Percentiles rank a stretch among this genome's conserved stretches.
Evolutionary conservation across 2,888 invertebrate species (phyloP).

Genomic region (Drosophila infuscata): DNA sequence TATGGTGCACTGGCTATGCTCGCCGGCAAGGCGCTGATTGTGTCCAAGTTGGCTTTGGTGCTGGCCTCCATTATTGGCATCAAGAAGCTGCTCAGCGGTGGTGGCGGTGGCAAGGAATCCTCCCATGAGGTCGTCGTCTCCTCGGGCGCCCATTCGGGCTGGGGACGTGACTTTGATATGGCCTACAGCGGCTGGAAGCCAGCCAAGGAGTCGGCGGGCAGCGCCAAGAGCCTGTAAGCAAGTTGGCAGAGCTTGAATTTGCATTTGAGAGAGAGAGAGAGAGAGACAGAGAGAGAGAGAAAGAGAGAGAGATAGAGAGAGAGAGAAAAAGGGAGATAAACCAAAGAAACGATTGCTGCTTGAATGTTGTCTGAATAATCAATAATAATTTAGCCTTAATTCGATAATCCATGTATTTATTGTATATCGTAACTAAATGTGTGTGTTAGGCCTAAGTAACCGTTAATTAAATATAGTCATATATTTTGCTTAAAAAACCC

Average conservation of each 20-base stretch:
- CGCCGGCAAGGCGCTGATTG: slow-evolving; percentile 94
- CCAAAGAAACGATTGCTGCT: slow-evolving; percentile 75
- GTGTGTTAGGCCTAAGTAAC: slow-evolving; percentile 79
- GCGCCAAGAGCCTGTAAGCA: slow-evolving; percentile 73
- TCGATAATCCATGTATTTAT: slow-evolving; percentile 47
- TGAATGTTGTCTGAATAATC: slow-evolving; percentile 67
- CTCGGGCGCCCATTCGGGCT: slow-evolving; percentile 89
- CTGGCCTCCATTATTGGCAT: slow-evolving; percentile 93
- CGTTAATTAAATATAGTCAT: slow-evolving; percentile 72
- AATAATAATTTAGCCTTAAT: slow-evolving; percentile 71
- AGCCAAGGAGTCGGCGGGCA: slow-evolving; percentile 68
- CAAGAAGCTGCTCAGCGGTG: slow-evolving; percentile 91
- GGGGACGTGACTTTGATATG: slow-evolving; percentile 89
- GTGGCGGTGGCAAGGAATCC: slow-evolving; percentile 87
- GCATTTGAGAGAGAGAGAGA: slow-evolving; percentile 44
- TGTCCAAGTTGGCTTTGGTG: slow-evolving; percentile 93
- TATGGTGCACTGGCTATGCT: slow-evolving; percentile 92
- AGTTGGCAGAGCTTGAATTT: slow-evolving; percentile 58
- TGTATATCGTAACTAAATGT: slow-evolving; percentile 72
- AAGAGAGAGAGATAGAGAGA: not conserved
- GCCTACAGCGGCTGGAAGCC: slow-evolving; percentile 87
- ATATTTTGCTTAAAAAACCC: slow-evolving; percentile 55
- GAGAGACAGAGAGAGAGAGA: not conserved
- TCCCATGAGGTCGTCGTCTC: slow-evolving; percentile 90
- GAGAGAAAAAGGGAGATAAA: slow-evolving; percentile 23